These are phyloP conservation scores for Aeoliscus strigatus DNA, from an alignment of 2,797 vertebrate species.

Conservation along the genomic window DNA sequence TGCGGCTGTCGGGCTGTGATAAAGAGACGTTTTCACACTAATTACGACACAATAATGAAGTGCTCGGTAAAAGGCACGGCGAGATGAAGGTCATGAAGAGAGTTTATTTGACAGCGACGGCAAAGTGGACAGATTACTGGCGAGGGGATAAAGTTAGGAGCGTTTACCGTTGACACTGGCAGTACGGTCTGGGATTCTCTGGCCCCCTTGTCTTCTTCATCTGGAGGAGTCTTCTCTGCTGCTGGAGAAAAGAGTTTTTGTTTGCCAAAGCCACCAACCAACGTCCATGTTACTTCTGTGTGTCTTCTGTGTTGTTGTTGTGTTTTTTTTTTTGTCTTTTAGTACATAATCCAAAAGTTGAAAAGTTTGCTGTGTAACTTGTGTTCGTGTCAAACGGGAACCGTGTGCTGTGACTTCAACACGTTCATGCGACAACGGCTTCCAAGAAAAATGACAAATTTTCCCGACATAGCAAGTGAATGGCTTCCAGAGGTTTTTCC, in stretches of 20 bases:
- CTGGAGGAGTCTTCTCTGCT: constrained; percentile 42
- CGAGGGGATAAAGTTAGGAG: constrained; percentile 25
- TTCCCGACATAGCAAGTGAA: too few species aligned
- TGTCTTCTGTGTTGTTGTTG: too few species aligned
- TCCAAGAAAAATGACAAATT: too few species aligned
- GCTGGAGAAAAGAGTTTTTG: constrained; percentile 9
- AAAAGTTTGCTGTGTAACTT: too few species aligned
- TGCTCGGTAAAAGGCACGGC: constrained; percentile 26
- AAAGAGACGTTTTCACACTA: constrained; percentile 63
- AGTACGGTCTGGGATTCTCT: constrained; percentile 49
- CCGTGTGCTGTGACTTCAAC: too few species aligned
- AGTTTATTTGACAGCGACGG: constrained; percentile 34
- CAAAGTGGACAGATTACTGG: constrained; percentile 36
- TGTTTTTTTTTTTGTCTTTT: too few species aligned
- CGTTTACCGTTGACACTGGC: constrained; percentile 68
- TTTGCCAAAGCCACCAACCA: not conserved
- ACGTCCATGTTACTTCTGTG: too few species aligned
- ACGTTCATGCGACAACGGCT: too few species aligned
- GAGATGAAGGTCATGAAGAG: constrained; percentile 55
- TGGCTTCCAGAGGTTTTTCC: too few species aligned
- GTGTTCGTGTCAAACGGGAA: too few species aligned
- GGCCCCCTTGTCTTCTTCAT: constrained; percentile 35
- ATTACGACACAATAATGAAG: constrained; percentile 60
- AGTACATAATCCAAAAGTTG: too few species aligned
- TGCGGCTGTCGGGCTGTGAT: constrained; percentile 63